Evolutionary conservation across 2,113 vertebrate species (phyloP), one percentile per base, ranked within the genome.

Genomic region (Eira barbara): DNA sequence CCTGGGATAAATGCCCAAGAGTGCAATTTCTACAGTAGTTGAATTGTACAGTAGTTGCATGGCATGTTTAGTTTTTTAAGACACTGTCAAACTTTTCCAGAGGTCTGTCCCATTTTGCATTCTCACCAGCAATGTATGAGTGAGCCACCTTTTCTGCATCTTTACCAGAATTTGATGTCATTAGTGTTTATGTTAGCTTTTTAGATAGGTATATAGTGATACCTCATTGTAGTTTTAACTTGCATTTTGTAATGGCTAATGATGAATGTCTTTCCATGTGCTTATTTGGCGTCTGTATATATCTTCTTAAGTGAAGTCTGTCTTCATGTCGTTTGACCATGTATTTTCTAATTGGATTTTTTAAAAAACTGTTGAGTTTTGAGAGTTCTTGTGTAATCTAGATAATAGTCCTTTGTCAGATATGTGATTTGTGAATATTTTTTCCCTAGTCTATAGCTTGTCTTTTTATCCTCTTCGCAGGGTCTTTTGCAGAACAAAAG

Each of bases 41-140:
- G 9, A 23, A 47, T 52, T 95, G 9, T 93, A 42, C 73, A 17
- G 85, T 61, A 93, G 59, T 88, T 94, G 9, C 29, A 47, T 52
- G 94, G 9, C 34, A 55, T 74, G 34, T 71, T 95, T 63, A 65
- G 39, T 85, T 76, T 81, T 97, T 89, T 52, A 95, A 95, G 59
- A 87, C 9, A 39, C 17, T 55, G 42, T 39, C 79, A 49, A 57
- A 76, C 76, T 84, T 94, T 94, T 93, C 39, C 34, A 93, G 83
- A 82, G 27, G 34, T 4, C 47, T 86, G 13, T 86, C 21, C 18
- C 29, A 45, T 79, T 82, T 78, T 78, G 82, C 39, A 42, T 69
- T 69, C 57, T 88, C 39, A 47, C 23, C 52, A 76, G 71, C 21
- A 67, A 3, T 73, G 29, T 63, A 31, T 31, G 49, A 96, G 29